Evolutionary conservation across 2,797 vertebrate genomes (phyloP).

Genomic region (Lophius americanus): DNA sequence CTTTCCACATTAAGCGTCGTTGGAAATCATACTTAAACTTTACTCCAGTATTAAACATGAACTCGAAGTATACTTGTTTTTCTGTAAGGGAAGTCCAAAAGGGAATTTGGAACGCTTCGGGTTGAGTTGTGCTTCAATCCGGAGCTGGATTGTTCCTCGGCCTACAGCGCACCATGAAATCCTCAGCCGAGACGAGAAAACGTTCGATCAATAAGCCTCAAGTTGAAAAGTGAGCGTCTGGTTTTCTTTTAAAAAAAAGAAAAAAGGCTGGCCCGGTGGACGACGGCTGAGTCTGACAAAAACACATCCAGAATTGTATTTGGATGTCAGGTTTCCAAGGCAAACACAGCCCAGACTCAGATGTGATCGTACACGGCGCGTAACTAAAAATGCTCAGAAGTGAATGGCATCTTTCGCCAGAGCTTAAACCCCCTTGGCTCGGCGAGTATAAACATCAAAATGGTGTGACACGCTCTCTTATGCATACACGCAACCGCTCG

Average conservation of each 20-base stretch:
- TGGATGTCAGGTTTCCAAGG: conserved; percentile 69
- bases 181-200: conserved; percentile 51
- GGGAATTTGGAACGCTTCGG: conserved; percentile 38
- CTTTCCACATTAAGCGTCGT: too few relatives aligned
- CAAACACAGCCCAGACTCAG: conserved; percentile 70
- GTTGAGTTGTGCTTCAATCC: conserved; percentile 14
- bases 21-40: too few relatives aligned
- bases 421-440: conserved; percentile 57
- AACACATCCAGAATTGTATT: conserved; percentile 73
- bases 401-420: conserved; percentile 60
- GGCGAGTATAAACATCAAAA: conserved; percentile 66
- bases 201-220: conserved; percentile 65
- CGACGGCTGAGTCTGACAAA: conserved; percentile 64
- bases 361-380: conserved; percentile 62
- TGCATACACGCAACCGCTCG: conserved; percentile 41
- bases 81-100: conserved; percentile 40
- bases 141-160: conserved; percentile 50
- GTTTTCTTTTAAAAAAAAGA: conserved; percentile 9
- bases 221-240: conserved; percentile 54
- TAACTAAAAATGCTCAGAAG: conserved; percentile 69
- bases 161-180: conserved; percentile 45
- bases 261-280: conserved; percentile 41
- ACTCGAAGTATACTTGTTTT: too few relatives aligned
- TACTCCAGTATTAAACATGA: too few relatives aligned
- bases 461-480: conserved; percentile 52